These are phyloP conservation scores for Athene cunicularia DNA, from an alignment of 2,113 vertebrate genomes.

Conservation along the genomic window DNA sequence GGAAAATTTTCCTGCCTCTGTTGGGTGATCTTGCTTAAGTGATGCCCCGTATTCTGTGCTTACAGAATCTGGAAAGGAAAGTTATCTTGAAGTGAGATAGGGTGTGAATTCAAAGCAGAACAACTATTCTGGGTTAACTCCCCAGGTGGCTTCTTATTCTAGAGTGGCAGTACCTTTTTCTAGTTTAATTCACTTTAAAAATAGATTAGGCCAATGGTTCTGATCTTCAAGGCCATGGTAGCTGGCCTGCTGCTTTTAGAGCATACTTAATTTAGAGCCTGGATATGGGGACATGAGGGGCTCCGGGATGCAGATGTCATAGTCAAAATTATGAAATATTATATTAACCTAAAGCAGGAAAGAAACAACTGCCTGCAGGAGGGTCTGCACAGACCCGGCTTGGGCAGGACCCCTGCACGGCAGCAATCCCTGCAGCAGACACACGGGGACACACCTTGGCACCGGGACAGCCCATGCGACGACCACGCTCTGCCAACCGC, in stretches of 20 bases:
- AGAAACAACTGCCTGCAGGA: accelerated
- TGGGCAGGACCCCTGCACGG: neutral
- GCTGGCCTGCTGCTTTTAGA: constrained; percentile 20
- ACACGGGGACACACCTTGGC: accelerated
- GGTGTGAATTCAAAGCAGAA: constrained; percentile 26
- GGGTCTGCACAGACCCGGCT: neutral
- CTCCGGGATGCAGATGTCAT: neutral
- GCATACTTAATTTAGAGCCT: constrained; percentile 28
- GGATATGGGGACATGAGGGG: neutral
- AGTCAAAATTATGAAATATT: neutral
- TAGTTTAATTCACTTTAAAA: constrained; percentile 52
- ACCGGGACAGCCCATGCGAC: neutral
- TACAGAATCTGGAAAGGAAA: neutral
- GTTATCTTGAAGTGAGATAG: neutral
- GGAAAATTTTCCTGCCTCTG: neutral
- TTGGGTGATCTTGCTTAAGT: neutral
- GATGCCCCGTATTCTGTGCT: neutral
- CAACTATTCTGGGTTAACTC: constrained; percentile 65
- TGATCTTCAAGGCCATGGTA: neutral
- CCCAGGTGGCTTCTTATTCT: constrained; percentile 46
- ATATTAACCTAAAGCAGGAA: neutral
- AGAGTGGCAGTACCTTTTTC: constrained; percentile 13
- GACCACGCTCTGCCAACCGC: accelerated
- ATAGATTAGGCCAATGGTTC: constrained; percentile 53
- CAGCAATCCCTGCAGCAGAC: neutral